These are phyloP conservation scores for Cichlasoma orientale DNA, from an alignment of 2,797 vertebrate genomes.

Conservation along the genomic window DNA sequence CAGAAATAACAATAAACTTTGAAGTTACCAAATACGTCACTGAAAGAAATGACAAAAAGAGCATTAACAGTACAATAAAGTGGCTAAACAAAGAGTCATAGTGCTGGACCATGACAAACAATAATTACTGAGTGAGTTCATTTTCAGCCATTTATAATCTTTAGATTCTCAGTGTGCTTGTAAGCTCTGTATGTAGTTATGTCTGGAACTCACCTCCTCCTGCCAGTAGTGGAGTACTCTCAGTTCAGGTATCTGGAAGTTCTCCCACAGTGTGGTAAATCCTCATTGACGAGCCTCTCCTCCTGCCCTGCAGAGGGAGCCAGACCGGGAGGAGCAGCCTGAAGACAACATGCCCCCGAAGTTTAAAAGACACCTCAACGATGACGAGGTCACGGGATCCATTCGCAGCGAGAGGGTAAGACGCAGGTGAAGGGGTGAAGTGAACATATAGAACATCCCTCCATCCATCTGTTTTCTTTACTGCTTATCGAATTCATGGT, in stretches of 20 bases:
- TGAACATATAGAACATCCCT: accelerated
- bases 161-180: not conserved
- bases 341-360: constrained; percentile 94
- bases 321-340: constrained; percentile 83
- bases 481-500: not conserved
- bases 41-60: too few species aligned
- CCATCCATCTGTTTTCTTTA: not conserved
- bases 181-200: not conserved
- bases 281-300: constrained; percentile 21
- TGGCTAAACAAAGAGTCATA: not conserved
- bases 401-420: constrained; percentile 97
- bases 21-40: too few species aligned
- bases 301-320: constrained; percentile 78
- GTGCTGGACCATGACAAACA: not conserved
- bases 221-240: not conserved
- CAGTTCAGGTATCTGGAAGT: not conserved
- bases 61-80: not conserved
- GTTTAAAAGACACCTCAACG: constrained; percentile 97
- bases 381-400: constrained; percentile 96
- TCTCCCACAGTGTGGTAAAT: not conserved
- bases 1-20: too few species aligned
- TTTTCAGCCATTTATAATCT: not conserved
- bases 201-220: constrained; percentile 3
- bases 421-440: not conserved
- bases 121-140: not conserved